Percentiles rank a stretch among this genome's conserved stretches.
Conservation (phyloP, 1,140 invertebrate genomes). For the Zaprionus ghesquierei region DNA sequence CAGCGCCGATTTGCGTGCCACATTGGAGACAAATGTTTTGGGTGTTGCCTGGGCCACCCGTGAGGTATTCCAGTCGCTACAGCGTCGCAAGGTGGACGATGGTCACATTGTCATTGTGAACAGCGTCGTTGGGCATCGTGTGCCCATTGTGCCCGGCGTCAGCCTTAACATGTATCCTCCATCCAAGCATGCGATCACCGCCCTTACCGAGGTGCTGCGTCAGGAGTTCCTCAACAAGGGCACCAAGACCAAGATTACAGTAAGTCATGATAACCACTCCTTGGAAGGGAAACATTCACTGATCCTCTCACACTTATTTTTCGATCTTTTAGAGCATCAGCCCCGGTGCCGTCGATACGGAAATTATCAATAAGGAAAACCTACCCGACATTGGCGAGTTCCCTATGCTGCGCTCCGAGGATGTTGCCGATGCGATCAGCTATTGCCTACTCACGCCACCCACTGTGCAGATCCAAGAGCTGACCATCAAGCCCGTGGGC, state of each 20-base stretch:
- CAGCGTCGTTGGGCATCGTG: constrained; percentile 84
- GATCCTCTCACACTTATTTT: background rate
- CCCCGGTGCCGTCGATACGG: constrained; percentile 79
- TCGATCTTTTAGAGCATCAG: constrained; percentile 84
- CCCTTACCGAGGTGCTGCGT: constrained; percentile 86
- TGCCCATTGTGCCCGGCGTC: constrained; percentile 72
- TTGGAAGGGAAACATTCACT: background rate
- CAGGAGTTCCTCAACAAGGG: constrained; percentile 86
- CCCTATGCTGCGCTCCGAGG: constrained; percentile 75
- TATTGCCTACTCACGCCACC: constrained; percentile 84
- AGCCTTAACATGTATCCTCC: constrained; percentile 85
- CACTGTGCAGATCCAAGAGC: constrained; percentile 74
- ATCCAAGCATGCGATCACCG: constrained; percentile 88
- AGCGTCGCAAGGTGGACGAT: constrained; percentile 85
- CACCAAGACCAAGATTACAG: constrained; percentile 86
- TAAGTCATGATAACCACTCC: constrained; percentile 23
- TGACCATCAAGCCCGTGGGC: constrained; percentile 72
- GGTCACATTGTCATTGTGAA: constrained; percentile 90
- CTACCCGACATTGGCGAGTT: background rate
- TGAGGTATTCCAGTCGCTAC: constrained; percentile 87
- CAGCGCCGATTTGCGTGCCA: constrained; percentile 37
- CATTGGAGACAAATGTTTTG: constrained; percentile 87
- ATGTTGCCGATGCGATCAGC: constrained; percentile 85
- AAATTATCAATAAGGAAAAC: constrained; percentile 23
- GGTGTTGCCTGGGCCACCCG: constrained; percentile 87